Base-by-base conservation (phyloP, 2,797 vertebrate genomes). In the Aplochiton taeniatus region DNA sequence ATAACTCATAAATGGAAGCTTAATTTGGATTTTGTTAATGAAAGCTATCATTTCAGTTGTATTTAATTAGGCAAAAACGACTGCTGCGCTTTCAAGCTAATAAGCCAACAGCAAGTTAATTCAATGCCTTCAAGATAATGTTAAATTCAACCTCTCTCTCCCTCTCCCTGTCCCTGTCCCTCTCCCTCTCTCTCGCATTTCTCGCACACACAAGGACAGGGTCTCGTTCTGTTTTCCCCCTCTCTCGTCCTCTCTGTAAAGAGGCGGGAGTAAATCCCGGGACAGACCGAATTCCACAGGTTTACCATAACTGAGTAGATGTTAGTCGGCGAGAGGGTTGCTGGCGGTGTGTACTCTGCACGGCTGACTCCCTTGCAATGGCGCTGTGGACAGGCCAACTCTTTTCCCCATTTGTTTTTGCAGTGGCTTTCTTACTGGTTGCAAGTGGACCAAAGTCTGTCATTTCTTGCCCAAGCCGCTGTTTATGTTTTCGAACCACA, bases 401-500 rank as follows among this genome's bases (percentile, higher is more conserved):
- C 84, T 73, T 69, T n/a, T 76, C 81, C 73, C 69, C 81, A 55
- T 81, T 92, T 47, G 73, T 90, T 0, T 69, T 88, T 74, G 67
- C 80, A 41, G 68, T 81, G 64, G 82, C 82, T 77, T 65, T 90
- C 59, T 59, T 93, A 9, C 4, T 90, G 54, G 60, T 88, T 14
- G 68, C 70, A 0, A 65, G 73, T 47, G 84, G 87, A 63, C 90
- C 90, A 19, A 89, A 80, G 81, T 62, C 76, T 16, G 89, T 68
- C 1, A 69, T 80, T 0, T 80, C 87, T 53, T 98, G 97, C 75
- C 96, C 96, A 55, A 97, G 96, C 85, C 96, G 96, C 86, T 98
- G 96, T 81, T 83, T 98, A 10, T 98, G 96, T 76, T 98, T 98
- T 88, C 94, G 96, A 54, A 98, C 92, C 87, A 98, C 96, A 0